Percentiles rank a stretch among this genome's conserved stretches.
Conservation (phyloP, 2,797 vertebrate genomes). For the Amblyopsis hoosieri region DNA sequence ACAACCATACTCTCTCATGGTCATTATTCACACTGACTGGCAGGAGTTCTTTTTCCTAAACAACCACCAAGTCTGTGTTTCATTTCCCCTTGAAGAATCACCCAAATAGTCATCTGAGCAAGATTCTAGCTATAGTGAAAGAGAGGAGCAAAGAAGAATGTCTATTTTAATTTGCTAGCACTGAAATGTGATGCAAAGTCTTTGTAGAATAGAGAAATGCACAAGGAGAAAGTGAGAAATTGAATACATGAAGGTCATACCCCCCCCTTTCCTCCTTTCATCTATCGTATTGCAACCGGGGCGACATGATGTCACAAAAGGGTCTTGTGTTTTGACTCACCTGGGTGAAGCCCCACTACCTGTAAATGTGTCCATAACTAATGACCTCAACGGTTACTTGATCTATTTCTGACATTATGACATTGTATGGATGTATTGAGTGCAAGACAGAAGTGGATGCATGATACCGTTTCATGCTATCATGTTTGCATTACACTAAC, state of each 20-base stretch:
- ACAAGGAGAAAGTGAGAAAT: neutral
- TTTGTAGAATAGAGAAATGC: too few relatives aligned
- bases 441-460: slow-evolving; percentile 8
- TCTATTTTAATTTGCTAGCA: neutral
- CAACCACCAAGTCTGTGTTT: slow-evolving; percentile 52
- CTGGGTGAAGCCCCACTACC: slow-evolving; percentile 28
- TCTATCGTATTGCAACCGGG: slow-evolving; percentile 25
- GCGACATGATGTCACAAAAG: slow-evolving; percentile 31
- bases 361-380: slow-evolving; percentile 41
- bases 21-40: slow-evolving; percentile 50
- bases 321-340: slow-evolving; percentile 40
- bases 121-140: slow-evolving; percentile 44
- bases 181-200: too few relatives aligned
- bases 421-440: slow-evolving; percentile 18
- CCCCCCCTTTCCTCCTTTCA: neutral
- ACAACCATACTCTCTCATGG: slow-evolving; percentile 36
- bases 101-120: slow-evolving; percentile 24
- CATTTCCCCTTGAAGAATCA: slow-evolving; percentile 53
- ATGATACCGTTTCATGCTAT: slow-evolving; percentile 24
- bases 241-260: slow-evolving; percentile 4
- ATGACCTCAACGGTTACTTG: slow-evolving; percentile 49
- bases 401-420: slow-evolving; percentile 29
- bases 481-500: slow-evolving; percentile 26
- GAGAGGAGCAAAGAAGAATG: slow-evolving; percentile 30
- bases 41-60: slow-evolving; percentile 47